Conservation (phyloP, 2,888 invertebrate genomes). For the Danaus chrysippus region DNA sequence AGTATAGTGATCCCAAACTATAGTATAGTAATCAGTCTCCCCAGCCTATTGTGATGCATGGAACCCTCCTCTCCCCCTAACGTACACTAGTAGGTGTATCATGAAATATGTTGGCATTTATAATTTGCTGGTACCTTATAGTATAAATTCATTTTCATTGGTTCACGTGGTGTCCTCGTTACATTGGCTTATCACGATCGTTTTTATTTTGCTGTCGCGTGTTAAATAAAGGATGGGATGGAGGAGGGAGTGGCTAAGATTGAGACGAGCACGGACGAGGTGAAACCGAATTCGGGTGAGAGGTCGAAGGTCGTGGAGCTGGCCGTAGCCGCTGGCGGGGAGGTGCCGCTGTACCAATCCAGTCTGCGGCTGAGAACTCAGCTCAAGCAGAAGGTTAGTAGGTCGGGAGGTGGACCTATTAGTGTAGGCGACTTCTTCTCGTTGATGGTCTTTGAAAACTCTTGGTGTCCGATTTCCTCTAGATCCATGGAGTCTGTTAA, state of each 20-base stretch:
- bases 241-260: conserved; percentile 71
- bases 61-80: not conserved
- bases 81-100: conserved; percentile 19
- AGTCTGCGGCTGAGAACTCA: conserved; percentile 64
- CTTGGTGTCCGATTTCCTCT: conserved; percentile 24
- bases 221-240: conserved; percentile 63
- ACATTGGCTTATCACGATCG: conserved; percentile 42
- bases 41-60: conserved; percentile 14
- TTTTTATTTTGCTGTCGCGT: conserved; percentile 67
- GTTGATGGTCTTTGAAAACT: conserved; percentile 22
- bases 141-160: conserved; percentile 58
- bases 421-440: conserved; percentile 53
- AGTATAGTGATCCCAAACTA: not conserved
- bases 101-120: conserved; percentile 38
- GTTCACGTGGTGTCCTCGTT: conserved; percentile 51
- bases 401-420: conserved; percentile 43
- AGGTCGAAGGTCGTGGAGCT: conserved; percentile 49
- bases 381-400: conserved; percentile 70
- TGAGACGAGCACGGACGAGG: conserved; percentile 71
- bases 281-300: conserved; percentile 63
- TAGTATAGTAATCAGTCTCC: conserved; percentile 11
- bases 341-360: conserved; percentile 73
- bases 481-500: conserved; percentile 23
- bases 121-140: conserved; percentile 52
- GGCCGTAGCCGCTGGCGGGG: conserved; percentile 57